These are phyloP conservation scores for Lemur catta DNA, from an alignment of 2,797 vertebrate genomes.

Conservation along the genomic window DNA sequence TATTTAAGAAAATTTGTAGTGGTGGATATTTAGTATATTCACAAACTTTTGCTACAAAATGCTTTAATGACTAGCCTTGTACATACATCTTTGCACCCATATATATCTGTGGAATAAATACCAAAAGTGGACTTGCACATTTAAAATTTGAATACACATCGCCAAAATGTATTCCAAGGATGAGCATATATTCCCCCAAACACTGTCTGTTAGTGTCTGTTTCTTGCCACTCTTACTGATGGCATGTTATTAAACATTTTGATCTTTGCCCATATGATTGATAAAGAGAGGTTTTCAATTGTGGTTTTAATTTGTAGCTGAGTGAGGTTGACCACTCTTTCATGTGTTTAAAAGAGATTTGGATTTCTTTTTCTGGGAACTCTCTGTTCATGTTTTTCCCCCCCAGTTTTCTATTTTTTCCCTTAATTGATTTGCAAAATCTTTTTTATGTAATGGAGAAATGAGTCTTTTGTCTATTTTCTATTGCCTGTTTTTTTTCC, in stretches of 20 bases:
- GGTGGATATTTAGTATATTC: not conserved
- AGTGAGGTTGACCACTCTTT: not conserved
- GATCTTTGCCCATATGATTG: not conserved
- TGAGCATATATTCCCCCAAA: not conserved
- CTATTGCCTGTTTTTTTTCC: not conserved
- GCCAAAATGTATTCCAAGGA: not conserved
- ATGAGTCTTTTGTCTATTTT: not conserved
- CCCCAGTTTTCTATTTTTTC: not conserved
- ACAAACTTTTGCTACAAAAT: not conserved
- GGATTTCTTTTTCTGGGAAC: constrained; percentile 19
- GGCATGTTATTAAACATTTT: not conserved
- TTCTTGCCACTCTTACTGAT: not conserved
- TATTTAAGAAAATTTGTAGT: not conserved
- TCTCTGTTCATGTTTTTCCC: not conserved
- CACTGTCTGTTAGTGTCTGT: not conserved
- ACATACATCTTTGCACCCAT: not conserved
- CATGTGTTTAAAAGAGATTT: not conserved
- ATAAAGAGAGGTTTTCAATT: not conserved
- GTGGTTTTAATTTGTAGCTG: constrained; percentile 2
- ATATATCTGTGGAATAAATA: not conserved
- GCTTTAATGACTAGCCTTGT: not conserved
- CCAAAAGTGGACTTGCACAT: not conserved
- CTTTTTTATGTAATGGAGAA: not conserved
- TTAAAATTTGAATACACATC: not conserved
- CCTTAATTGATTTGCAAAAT: constrained; percentile 29